Evolutionary conservation across 2,888 invertebrate genomes (phyloP), one percentile per base, ranked within the genome.

Genomic region (Cantharis flavilabris): DNA sequence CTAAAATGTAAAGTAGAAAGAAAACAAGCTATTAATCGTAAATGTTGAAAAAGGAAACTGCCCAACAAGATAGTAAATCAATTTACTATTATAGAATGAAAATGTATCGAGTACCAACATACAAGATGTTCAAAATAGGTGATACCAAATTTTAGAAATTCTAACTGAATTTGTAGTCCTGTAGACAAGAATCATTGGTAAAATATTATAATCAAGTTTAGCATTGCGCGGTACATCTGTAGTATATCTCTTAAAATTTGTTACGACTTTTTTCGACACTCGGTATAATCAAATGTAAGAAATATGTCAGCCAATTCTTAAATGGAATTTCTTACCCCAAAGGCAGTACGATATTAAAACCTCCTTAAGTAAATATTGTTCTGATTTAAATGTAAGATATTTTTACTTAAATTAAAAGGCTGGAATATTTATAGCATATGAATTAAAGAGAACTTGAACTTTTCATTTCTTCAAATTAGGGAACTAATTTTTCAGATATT

Each of bases 51-150:
- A 67, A 23, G 65, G 16, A 67, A 67, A 67, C 65, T 67, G 65
- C 65, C 65, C 65, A 67, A 67, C 65, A 23, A 67, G 65, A 67
- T 67, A 67, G 65, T 67, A 67, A 67, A 67, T 67, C 65, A 67
- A 67, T 67, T 67, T 67, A 67, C 65, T 67, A 26, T 26, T 67
- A n/a, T 67, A 67, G 9, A 67, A 67, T 67, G 20, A 23, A 67
- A 67, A 67, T 67, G 23, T 67, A 67, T 26, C 3, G n/a, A n/a
- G 65, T 67, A 20, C 20, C 26, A 26, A 30, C 10, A 11, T 30
- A 10, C 28, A 30, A 11, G 28, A 11, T 30, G 28, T 30, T 30
- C 10, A 30, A 10, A 30, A 10, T 10, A 0, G 28, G 3, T 30
- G 28, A 30, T 11, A 11, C 10, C 10, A 10, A 30, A 30, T 10